Percentiles rank a stretch among this genome's conserved stretches.
These are phyloP conservation scores for Melanostigma gelatinosum DNA, from an alignment of 2,113 vertebrate genomes.

Conservation along the genomic window DNA sequence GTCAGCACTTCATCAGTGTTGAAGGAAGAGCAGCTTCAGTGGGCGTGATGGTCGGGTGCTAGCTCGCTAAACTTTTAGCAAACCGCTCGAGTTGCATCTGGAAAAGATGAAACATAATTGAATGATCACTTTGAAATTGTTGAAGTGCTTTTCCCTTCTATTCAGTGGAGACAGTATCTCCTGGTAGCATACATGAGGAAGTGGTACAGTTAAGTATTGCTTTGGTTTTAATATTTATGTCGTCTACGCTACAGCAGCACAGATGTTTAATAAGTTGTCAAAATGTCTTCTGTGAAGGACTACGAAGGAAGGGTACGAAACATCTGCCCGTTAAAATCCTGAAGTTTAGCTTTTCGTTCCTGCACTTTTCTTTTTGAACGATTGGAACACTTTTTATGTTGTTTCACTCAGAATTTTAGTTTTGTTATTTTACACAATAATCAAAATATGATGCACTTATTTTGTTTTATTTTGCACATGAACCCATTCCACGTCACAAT, in stretches of 20 bases:
- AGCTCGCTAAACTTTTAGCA: neutral
- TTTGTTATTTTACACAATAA: slow-evolving; percentile 2
- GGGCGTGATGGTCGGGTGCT: neutral
- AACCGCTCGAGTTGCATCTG: neutral
- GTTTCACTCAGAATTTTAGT: slow-evolving; percentile 45
- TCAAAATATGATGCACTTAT: slow-evolving; percentile 40
- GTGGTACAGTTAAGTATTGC: neutral
- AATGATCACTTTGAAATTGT: neutral
- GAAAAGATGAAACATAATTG: neutral
- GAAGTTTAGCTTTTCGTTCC: slow-evolving; percentile 25
- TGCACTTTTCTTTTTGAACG: slow-evolving; percentile 52
- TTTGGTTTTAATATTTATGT: slow-evolving; percentile 34
- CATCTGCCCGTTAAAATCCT: slow-evolving; percentile 13
- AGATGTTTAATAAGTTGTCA: neutral
- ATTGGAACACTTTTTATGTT: slow-evolving; percentile 23
- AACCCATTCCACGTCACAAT: slow-evolving; percentile 32
- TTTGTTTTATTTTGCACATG: slow-evolving; percentile 62
- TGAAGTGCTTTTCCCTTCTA: neutral
- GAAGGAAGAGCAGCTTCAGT: neutral
- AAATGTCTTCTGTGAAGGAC: neutral
- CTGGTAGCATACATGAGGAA: neutral
- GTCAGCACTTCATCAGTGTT: neutral
- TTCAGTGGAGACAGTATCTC: neutral
- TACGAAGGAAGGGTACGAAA: slow-evolving; percentile 23
- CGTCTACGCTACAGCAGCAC: slow-evolving; percentile 12